phyloP scores from a whole-genome alignment of 2,797 vertebrate species.

The Huso huso region DNA sequence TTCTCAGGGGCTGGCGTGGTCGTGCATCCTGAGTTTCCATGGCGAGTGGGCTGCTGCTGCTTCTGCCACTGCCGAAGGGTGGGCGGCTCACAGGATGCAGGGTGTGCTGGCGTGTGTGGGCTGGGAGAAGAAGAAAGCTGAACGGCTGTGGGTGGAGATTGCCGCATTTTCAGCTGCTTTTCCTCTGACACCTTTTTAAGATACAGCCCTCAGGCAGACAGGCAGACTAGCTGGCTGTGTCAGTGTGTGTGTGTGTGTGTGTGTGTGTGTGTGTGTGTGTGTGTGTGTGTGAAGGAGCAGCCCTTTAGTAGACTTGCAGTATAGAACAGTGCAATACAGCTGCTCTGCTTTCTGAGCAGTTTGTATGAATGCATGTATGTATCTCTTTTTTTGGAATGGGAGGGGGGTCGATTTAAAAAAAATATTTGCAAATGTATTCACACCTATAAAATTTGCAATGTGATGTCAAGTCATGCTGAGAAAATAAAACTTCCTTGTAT shows the following conservation, averaged over 20 bases:
- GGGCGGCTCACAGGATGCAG: constrained; percentile 33
- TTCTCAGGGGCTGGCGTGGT: constrained; percentile 31
- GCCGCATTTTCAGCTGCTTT: constrained; percentile 44
- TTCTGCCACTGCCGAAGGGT: constrained; percentile 24
- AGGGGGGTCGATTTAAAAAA: too few species aligned
- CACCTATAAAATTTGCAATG: too few species aligned
- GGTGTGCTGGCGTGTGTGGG: constrained; percentile 45
- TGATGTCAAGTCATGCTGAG: too few species aligned
- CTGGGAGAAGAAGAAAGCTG: constrained; percentile 32
- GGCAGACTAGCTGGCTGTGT: constrained; percentile 30
- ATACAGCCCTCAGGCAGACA: constrained; percentile 34
- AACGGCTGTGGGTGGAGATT: constrained; percentile 46
- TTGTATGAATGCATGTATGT: neutral
- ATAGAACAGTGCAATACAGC: neutral
- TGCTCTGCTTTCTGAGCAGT: neutral
- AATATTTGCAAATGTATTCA: too few species aligned
- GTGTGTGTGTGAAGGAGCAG: neutral
- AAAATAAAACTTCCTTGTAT: too few species aligned
- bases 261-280: too few species aligned
- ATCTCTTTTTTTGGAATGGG: neutral
- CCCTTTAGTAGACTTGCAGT: neutral
- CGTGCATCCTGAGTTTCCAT: constrained; percentile 50
- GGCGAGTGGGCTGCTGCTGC: constrained; percentile 22
- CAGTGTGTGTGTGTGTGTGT: neutral
- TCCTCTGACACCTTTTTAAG: constrained; percentile 66